A percentile compares a stretch with the other conserved stretches of the same genome.
Evolutionary conservation across 2,888 invertebrate species (phyloP).

Genomic region (Anthophora plumipes): DNA sequence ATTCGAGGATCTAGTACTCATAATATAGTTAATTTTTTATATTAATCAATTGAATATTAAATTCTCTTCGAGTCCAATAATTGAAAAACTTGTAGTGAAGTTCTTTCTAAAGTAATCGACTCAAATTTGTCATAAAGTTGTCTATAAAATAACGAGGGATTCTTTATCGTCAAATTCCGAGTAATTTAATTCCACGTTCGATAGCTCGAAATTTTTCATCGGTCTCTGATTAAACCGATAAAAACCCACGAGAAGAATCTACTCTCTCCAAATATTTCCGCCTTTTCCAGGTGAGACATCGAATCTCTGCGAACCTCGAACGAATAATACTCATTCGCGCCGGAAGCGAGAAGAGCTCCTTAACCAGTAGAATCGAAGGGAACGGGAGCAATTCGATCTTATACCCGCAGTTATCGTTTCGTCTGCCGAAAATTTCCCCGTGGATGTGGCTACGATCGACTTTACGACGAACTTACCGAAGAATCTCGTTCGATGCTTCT

Average conservation of each 20-base stretch:
- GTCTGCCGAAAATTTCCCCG: conserved; percentile 34
- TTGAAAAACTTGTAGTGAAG: too few relatives aligned
- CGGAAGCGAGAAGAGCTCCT: not conserved
- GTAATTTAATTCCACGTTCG: not conserved
- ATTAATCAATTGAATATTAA: too few relatives aligned
- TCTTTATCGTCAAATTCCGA: not conserved
- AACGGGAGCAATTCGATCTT: conserved; percentile 23
- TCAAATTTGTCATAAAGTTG: too few relatives aligned
- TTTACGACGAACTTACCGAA: conserved; percentile 49
- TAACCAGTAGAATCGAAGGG: conserved; percentile 9
- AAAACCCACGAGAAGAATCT: too few relatives aligned
- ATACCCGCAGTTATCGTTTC: conserved; percentile 33
- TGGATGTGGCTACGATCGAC: conserved; percentile 11
- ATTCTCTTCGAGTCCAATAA: too few relatives aligned
- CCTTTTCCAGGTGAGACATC: not conserved
- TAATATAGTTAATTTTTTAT: too few relatives aligned
- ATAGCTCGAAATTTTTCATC: not conserved
- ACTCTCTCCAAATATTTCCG: not conserved
- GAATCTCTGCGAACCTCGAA: not conserved
- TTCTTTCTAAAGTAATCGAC: too few relatives aligned
- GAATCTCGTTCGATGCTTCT: conserved; percentile 42
- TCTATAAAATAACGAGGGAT: too few relatives aligned
- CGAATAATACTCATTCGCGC: conserved; percentile 22
- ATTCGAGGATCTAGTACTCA: too few relatives aligned
- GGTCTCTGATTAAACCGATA: too few relatives aligned